Evolutionary conservation across 1,140 invertebrate species (phyloP), one percentile per base, ranked within the genome.

Genomic region (Dendroctonus valens): DNA sequence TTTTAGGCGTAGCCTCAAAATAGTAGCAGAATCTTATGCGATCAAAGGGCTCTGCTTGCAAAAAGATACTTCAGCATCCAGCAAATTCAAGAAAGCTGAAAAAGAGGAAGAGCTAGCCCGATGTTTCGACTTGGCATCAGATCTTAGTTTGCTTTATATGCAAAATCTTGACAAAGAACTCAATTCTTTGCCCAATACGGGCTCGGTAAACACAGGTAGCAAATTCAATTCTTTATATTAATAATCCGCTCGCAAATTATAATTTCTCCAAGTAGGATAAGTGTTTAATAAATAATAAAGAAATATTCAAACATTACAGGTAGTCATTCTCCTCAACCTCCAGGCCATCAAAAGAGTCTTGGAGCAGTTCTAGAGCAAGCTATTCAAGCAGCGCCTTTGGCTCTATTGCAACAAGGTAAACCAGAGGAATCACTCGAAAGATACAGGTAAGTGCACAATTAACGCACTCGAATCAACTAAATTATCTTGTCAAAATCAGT

Each of bases 1-100:
- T 69, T 81, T 12, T 68, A 90, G 89, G 62, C 85, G 95, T 57
- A 93, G 93, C 79, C 83, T 97, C 49, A 88, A 91, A 71, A 93
- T 98, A 70, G 86, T 97, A 60, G 94, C 95, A 0, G 96, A 98
- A 81, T 94, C 94, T 5, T 96, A 92, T 85, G 94, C 94, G 7
- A 91, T 97, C 14, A 96, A 96, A 84, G 95, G 91, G 7, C 79
- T 95, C 12, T 94, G 92, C 76, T 78, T 96, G 55, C 93, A 96
- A 79, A 93, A 92, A 79, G 85, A 85, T 65, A 84, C 2, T 83
- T 85, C 26, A 82, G 85, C 72, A 85, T 87, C 88, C 42, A 91
- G 89, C 68, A 91, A 91, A 73, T 92, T 86, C 74, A 94, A 93
- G 79, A 88, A 90, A 74, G 87, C 87, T 0, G 93, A 97, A 78